Base-by-base conservation (phyloP, 2,888 invertebrate species). In the Drosophila tripunctata region DNA sequence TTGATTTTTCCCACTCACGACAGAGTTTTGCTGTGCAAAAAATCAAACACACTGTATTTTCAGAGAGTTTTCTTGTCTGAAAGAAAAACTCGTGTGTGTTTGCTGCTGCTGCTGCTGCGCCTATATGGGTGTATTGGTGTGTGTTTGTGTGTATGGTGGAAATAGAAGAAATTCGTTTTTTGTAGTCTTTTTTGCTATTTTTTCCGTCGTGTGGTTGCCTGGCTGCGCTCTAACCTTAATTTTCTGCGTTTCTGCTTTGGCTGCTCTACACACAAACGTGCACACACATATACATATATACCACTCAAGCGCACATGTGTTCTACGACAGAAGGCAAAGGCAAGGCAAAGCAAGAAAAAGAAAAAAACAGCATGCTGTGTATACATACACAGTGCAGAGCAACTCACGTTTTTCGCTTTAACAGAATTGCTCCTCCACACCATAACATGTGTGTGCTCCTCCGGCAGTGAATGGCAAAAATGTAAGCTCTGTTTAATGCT, bases 151-250 rank as follows among this genome's bases (percentile, higher is more conserved):
- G 7, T 40, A 33, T 41, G 40, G 31, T 58, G 52, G 50, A 57
- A 70, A 70, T 60, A 74, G 54, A 74, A 58, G 56, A 70, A 76
- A 76, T 67, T 36, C 67, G 73, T 70, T 73, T 68, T 61, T 70
- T 70, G 65, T 77, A 77, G 71, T 75, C 68, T 78, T 78, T 72
- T 67, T 62, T 69, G 54, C 67, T 70, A 70, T 70, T 67, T 76
- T 73, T 68, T 72, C 61, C 50, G 64, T 67, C 35, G 72, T 73
- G 65, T 69, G 73, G 74, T 75, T 65, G 76, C 68, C 68, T 78
- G 69, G 75, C 72, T 86, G 86, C 86, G 73, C 83, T 83, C 83
- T 85, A 89, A 89, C 89, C 89, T 89, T 89, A 89, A 87, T 89
- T 89, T 89, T 88, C 78, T 86, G 87, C 75, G 78, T 83, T 85